Percentiles rank a stretch among this genome's conserved stretches.
Evolutionary conservation across 2,888 invertebrate species (phyloP).

Genomic region (Harmothoe impar): DNA sequence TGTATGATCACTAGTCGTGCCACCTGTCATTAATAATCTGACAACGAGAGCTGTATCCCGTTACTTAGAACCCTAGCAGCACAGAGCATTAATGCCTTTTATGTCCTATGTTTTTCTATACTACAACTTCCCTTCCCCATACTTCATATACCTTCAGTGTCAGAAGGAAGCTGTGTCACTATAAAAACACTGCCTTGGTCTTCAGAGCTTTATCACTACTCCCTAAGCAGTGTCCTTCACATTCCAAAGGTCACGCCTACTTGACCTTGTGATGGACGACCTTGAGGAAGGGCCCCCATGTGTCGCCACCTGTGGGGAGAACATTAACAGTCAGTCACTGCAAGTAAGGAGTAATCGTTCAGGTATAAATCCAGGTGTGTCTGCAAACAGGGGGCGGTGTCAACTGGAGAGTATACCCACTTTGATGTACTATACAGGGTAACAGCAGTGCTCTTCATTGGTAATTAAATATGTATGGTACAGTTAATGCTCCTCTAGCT

Average conservation of each 20-base stretch:
- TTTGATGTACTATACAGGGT: background rate
- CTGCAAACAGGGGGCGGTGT: background rate
- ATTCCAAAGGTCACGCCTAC: constrained; percentile 54
- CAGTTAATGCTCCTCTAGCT: too few relatives aligned
- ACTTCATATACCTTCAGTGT: too few relatives aligned
- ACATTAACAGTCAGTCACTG: background rate
- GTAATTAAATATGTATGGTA: too few relatives aligned
- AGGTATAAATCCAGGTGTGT: background rate
- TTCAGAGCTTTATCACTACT: constrained; percentile 23
- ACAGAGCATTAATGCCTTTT: too few relatives aligned
- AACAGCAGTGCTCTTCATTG: too few relatives aligned
- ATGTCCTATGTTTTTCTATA: too few relatives aligned
- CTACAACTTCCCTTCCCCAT: too few relatives aligned
- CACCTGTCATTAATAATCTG: too few relatives aligned
- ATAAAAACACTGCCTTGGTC: background rate
- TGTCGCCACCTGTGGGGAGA: constrained; percentile 50
- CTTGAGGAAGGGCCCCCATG: constrained; percentile 27
- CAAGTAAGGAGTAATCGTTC: background rate
- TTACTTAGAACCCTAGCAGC: too few relatives aligned
- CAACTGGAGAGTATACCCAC: background rate
- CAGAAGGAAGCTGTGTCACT: too few relatives aligned
- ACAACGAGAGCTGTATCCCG: too few relatives aligned
- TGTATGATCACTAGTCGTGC: too few relatives aligned
- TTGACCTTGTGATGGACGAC: constrained; percentile 58
- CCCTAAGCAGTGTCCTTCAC: constrained; percentile 29